Percentiles rank a stretch among this genome's conserved stretches.
phyloP scores from a whole-genome alignment of 2,113 vertebrate species.

The human region DNA sequence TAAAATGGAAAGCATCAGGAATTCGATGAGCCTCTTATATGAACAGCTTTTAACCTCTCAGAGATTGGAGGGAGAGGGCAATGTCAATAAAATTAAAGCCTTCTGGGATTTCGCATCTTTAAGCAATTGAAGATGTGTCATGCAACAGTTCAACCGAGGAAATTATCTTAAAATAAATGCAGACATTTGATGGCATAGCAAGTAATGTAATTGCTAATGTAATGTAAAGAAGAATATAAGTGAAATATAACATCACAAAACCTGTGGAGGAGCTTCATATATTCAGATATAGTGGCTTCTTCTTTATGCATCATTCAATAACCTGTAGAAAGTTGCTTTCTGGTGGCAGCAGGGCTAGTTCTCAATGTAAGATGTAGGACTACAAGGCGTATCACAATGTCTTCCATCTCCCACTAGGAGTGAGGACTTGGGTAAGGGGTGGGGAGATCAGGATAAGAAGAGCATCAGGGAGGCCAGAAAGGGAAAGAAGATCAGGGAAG shows the following conservation, averaged over 20 bases:
- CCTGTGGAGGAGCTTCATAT: neutral
- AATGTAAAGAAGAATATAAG: neutral
- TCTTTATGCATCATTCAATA: neutral
- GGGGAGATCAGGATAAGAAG: neutral
- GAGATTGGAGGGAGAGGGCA: neutral
- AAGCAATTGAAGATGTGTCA: neutral
- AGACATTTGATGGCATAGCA: neutral
- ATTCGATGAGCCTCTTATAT: neutral
- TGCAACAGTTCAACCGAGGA: neutral
- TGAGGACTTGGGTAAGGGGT: neutral
- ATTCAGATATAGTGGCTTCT: neutral
- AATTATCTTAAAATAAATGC: neutral
- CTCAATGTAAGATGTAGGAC: neutral
- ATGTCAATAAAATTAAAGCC: neutral
- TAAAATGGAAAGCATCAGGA: conserved; percentile 32
- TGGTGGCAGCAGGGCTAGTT: neutral
- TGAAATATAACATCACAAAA: neutral
- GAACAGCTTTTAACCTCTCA: neutral
- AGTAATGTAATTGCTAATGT: neutral
- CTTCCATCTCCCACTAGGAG: neutral
- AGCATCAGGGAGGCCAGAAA: neutral
- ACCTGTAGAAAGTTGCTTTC: neutral
- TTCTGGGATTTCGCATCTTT: neutral
- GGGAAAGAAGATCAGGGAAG: neutral
- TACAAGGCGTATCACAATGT: neutral